Percentiles rank a stretch among this genome's conserved stretches.
Evolutionary conservation across 1,140 invertebrate species (phyloP).

Genomic region (Marisa cornuarietis): DNA sequence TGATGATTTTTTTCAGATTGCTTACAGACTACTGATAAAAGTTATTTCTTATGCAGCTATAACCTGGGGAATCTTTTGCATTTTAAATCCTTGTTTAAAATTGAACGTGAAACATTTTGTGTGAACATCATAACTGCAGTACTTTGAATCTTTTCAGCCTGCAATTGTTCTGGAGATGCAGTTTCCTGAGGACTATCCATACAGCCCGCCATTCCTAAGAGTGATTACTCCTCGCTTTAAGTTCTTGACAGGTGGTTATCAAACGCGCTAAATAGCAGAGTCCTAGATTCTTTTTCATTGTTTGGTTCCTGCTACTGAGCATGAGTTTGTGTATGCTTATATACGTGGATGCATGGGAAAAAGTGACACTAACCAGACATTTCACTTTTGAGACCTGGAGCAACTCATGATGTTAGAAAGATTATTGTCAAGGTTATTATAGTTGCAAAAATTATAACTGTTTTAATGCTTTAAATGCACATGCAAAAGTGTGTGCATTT

Average conservation of each 20-base stretch:
- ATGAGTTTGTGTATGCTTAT: neutral
- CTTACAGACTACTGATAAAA: no score
- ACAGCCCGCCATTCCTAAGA: constrained; percentile 60
- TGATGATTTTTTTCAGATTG: no score
- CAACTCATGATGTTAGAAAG: no score
- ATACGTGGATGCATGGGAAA: no score
- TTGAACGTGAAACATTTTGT: neutral
- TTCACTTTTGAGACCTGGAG: no score
- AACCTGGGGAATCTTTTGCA: neutral
- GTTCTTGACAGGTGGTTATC: constrained; percentile 55
- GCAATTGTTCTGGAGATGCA: constrained; percentile 59
- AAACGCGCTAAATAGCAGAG: neutral
- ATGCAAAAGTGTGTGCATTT: no score
- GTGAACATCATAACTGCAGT: no score
- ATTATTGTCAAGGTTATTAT: no score
- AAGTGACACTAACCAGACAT: no score
- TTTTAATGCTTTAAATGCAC: no score
- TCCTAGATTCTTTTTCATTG: neutral
- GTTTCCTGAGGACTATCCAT: constrained; percentile 59
- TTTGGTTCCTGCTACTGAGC: neutral
- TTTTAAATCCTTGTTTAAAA: neutral
- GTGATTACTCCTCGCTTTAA: constrained; percentile 56
- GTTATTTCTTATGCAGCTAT: no score
- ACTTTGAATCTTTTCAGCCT: constrained; percentile 45
- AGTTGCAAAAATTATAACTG: no score